Evolutionary conservation across 2,113 vertebrate genomes (phyloP), one percentile per base, ranked within the genome.

Genomic region (Paralichthys olivaceus): DNA sequence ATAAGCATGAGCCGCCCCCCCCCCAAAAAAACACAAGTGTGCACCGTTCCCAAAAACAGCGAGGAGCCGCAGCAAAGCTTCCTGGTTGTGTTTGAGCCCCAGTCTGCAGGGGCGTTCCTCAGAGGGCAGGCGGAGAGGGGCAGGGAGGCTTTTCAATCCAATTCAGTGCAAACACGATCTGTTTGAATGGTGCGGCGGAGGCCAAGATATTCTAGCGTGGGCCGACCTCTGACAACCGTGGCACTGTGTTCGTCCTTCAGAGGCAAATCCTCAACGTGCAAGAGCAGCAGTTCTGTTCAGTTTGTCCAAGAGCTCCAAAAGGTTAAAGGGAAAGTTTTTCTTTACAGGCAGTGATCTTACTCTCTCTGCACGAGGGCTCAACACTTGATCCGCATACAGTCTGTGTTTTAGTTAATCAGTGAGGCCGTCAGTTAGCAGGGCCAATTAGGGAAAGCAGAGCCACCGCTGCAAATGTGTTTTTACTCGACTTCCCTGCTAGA

Each of bases 201-300:
- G 87, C 89, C 84, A 87, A 87, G 88, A 89, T 84, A 91, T 90
- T 92, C 87, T 85, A 89, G 86, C 87, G 91, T 90, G 89, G 87
- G 91, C 83, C 68, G 88, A 80, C 83, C 89, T 87, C 89, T 69
- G 83, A 84, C 83, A 89, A 89, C 80, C 82, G 51, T 71, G 51
- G 84, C 71, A 74, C 84, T 88, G 84, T 77, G 87, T 87, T 89
- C 77, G 73, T 77, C 83, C 75, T 76, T 45, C 77, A 47, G 62
- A 79, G 17, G 71, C 68, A 80, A 74, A 74, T 3, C 64, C 80
- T 86, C 72, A 22, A 64, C 64, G 79, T 63, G 55, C 9, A 2
- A 72, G 64, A 64, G 72, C 69, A 63, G 59, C 56, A 63, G 79
- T 80, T 70, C 58, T 7, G 32, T 15, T 2, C 7, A 70, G 72